These are phyloP conservation scores for Monarcha castaneiventris DNA, from an alignment of 2,113 vertebrate genomes.

Conservation along the genomic window DNA sequence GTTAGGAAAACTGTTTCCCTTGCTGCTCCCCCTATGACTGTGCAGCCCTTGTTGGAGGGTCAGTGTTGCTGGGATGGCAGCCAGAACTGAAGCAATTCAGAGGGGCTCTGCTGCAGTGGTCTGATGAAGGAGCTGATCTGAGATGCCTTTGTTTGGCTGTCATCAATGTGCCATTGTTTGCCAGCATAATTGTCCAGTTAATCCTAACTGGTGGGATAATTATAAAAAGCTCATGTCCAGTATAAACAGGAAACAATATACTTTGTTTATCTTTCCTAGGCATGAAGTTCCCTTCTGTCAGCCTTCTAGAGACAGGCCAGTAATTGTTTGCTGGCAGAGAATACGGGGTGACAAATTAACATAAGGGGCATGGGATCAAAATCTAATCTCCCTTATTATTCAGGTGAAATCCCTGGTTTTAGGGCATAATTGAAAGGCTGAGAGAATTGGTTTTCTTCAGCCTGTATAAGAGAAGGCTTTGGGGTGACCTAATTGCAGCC, in stretches of 20 bases:
- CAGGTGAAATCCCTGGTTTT: background rate
- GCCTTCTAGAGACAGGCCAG: background rate
- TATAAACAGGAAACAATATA: slow-evolving; percentile 29
- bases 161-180: slow-evolving; percentile 30
- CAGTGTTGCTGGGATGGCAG: background rate
- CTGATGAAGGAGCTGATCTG: background rate
- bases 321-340: background rate
- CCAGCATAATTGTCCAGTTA: background rate
- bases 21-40: background rate
- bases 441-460: background rate
- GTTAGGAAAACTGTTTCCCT: slow-evolving; percentile 52
- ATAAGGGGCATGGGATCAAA: background rate
- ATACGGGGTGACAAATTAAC: background rate
- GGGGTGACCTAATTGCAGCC: background rate
- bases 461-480: background rate
- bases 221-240: background rate
- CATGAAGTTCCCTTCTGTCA: background rate
- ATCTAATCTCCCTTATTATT: background rate
- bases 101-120: background rate
- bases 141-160: slow-evolving; percentile 38
- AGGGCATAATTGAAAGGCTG: background rate
- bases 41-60: background rate
- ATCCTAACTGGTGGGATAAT: background rate
- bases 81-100: background rate
- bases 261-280: background rate